Base-by-base conservation (phyloP, 2,797 vertebrate species). In the Arctocebus calabarensis region DNA sequence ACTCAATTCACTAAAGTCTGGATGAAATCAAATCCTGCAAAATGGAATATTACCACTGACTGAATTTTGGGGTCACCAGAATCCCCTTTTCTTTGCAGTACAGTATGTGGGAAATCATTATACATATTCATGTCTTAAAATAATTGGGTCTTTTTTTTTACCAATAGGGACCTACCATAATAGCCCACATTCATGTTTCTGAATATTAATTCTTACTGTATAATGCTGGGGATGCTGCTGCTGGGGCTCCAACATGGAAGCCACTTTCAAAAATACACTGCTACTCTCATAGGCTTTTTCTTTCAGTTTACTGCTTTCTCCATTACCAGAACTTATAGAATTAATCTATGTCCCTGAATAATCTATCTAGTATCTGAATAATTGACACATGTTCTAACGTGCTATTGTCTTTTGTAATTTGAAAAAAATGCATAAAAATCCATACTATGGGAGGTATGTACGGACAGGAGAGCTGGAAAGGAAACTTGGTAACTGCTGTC, bases 21-120 rank as follows among this genome's bases (percentile, higher is more conserved):
- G 68, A 43, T 64, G 25, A 85, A 92, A 88, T 48, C 59, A 85
- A 94, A 52, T n/a, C 37, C 57, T 61, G 27, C 70, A 88, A 68
- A 88, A 70, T 45, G 10, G 37, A 9, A 8, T 62, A 40, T 59
- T 25, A 34, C 2, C 23, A 3, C 43, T 75, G 52, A 62, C 3
- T 48, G 52, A 64, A 64, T 32, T 52, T 64, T 32, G 2, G 45
- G 74, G 17, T 88, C 22, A 45, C 57, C 27, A 29, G 73, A 73
- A 75, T 45, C 45, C 20, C 12, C 40, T 79, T 94, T 70, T 79
- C 34, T 96, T 83, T 61, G 37, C 2, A 52, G 45, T 52, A 17
- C 8, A 32, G 66, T 55, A 45, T n/a, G 7, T 61, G 79, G 74
- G 71, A 84, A 82, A 66, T 45, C 61, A 37, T 70, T 64, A 77